Evolutionary conservation across 2,888 invertebrate species (phyloP), one percentile per base, ranked within the genome.

Genomic region (Stenotaenia linearis): DNA sequence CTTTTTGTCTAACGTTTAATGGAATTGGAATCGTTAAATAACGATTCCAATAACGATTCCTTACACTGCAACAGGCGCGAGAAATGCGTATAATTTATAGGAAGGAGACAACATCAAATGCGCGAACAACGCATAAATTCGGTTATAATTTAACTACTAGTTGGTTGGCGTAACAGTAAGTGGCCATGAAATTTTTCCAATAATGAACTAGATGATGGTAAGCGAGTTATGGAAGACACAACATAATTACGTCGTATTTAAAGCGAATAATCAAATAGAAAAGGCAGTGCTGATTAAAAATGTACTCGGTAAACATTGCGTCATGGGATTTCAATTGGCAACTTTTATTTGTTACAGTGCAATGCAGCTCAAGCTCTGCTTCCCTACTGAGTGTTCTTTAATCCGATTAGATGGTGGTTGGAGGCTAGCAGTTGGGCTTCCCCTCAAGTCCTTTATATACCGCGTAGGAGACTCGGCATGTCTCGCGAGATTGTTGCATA

Each of bases 401-500:
- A 61, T 61, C 61, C 61, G 61, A 61, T 61, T 61, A 61, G 61
- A 61, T 25, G 61, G 61, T 61, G 61, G 61, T 61, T 61, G 25
- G 61, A 61, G 61, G 61, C 61, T 61, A 61, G 61, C 61, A 61
- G 61, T 61, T 61, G 61, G 61, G 61, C 23, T 61, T 61, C 12
- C 61, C 61, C 28, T 61, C 61, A 61, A 28, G 61, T 61, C 61
- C 25, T 61, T 61, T 61, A 61, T 61, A 61, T 61, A 61, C 61
- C 61, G 25, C 61, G 25, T 61, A 23, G 25, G 61, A 61, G 61
- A 61, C 61, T 28, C 61, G 61, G 61, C 12, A 23, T 61, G 61
- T 61, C 61, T 61, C 61, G 61, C 25, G 61, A 61, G 61, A 61
- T 61, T 61, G 61, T 61, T 61, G 61, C 61, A 61, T 61, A 61